These are phyloP conservation scores for Drosophila paramelanica DNA, from an alignment of 2,888 invertebrate species.

Conservation along the genomic window DNA sequence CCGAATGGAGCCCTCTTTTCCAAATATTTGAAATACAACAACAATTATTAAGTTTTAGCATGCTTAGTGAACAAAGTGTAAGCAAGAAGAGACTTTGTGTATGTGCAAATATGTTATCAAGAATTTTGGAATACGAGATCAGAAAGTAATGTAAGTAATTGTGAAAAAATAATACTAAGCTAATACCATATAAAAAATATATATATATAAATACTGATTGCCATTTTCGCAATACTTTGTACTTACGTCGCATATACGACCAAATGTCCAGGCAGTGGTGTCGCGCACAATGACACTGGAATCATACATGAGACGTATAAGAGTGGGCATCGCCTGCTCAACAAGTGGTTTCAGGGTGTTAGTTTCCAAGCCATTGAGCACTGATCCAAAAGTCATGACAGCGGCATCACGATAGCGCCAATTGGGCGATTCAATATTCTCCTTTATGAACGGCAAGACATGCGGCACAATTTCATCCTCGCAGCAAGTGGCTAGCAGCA, in stretches of 20 bases:
- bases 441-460: constrained; percentile 97
- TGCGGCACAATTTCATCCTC: constrained; percentile 98
- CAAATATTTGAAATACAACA: too few relatives aligned
- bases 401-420: constrained; percentile 98
- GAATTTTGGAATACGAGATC: too few relatives aligned
- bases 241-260: constrained; percentile 95
- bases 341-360: constrained; percentile 95
- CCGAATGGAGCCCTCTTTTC: too few relatives aligned
- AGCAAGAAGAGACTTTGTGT: too few relatives aligned
- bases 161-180: too few relatives aligned
- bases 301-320: constrained; percentile 98
- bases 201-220: too few relatives aligned
- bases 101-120: too few relatives aligned
- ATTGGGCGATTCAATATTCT: constrained; percentile 96
- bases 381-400: constrained; percentile 98
- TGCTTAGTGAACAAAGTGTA: too few relatives aligned
- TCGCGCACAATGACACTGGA: constrained; percentile 97
- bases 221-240: background rate
- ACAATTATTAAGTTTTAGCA: too few relatives aligned
- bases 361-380: constrained; percentile 95
- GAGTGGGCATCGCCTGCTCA: constrained; percentile 97
- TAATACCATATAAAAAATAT: too few relatives aligned
- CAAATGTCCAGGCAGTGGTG: constrained; percentile 99
- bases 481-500: constrained; percentile 98
- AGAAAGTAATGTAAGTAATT: too few relatives aligned